A percentile compares a stretch with the other conserved stretches of the same genome.
Conservation (phyloP, 2,888 invertebrate genomes). For the Temnothorax rugatulus region DNA sequence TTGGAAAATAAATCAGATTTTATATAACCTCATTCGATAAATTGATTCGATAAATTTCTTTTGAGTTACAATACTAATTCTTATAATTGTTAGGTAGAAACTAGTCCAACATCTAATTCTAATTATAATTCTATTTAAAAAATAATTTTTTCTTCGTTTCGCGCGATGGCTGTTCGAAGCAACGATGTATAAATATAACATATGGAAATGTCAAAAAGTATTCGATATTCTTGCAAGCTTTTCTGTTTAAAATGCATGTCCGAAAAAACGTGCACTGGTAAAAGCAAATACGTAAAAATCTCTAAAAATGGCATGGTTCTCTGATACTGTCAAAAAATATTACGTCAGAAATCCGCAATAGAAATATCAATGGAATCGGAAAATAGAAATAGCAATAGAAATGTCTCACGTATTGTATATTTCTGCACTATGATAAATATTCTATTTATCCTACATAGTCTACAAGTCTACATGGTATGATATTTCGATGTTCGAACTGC, state of each 20-base stretch:
- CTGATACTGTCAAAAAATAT: conserved; percentile 28
- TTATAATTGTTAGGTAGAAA: not conserved
- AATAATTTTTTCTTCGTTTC: not conserved
- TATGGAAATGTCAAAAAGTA: conserved; percentile 16
- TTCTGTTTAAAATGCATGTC: conserved; percentile 45
- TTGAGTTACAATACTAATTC: not conserved
- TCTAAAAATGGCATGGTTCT: conserved; percentile 13
- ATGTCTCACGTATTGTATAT: not conserved
- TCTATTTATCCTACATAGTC: not conserved
- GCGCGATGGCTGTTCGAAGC: not conserved
- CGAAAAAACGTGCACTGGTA: conserved; percentile 13
- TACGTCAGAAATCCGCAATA: conserved; percentile 3
- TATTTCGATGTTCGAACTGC: not conserved
- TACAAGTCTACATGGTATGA: not conserved
- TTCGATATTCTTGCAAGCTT: conserved; percentile 36
- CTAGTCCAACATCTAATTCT: not conserved
- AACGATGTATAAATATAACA: conserved; percentile 7
- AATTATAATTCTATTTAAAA: not conserved
- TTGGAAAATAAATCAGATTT: not conserved
- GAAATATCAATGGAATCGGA: conserved; percentile 9
- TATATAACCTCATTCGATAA: not conserved
- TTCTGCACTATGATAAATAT: conserved; percentile 5
- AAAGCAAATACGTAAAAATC: conserved; percentile 46
- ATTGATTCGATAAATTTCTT: not conserved
- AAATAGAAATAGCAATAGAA: conserved; percentile 10